phyloP scores from a whole-genome alignment of 2,113 vertebrate genomes.

The Osmerus eperlanus region DNA sequence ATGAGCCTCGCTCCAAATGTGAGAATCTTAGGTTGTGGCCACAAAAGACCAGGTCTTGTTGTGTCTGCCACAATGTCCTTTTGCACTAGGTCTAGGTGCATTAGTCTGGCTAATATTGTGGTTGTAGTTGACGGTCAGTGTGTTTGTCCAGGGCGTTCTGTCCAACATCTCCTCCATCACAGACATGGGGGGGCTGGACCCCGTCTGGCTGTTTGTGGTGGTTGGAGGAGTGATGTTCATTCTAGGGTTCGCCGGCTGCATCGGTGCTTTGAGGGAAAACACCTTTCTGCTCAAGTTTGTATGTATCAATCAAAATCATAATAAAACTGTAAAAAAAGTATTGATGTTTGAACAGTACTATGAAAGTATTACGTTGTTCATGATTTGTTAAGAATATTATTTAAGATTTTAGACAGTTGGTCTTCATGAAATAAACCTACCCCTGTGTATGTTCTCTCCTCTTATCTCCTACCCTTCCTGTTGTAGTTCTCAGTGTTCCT shows the following conservation, averaged over 20 bases:
- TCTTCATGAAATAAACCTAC: neutral
- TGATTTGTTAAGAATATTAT: too few relatives aligned
- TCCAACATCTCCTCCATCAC: constrained; percentile 99
- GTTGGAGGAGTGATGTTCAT: constrained; percentile 98
- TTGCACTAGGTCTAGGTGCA: too few relatives aligned
- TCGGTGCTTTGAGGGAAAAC: constrained; percentile 94
- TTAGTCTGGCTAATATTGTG: too few relatives aligned
- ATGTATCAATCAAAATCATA: constrained; percentile 56
- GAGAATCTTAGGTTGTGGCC: too few relatives aligned
- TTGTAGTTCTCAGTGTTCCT: constrained; percentile 95
- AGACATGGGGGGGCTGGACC: constrained; percentile 94
- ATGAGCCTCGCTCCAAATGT: neutral
- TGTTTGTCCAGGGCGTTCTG: constrained; percentile 78
- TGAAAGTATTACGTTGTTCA: too few relatives aligned
- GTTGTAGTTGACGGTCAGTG: too few relatives aligned
- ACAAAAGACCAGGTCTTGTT: too few relatives aligned
- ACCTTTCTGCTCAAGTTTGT: constrained; percentile 97
- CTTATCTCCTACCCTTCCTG: constrained; percentile 29
- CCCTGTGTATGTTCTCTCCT: neutral
- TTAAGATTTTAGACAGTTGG: neutral
- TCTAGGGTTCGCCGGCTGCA: constrained; percentile 96
- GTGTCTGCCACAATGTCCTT: too few relatives aligned
- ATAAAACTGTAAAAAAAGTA: too few relatives aligned
- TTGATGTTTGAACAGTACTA: too few relatives aligned
- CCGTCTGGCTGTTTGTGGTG: constrained; percentile 96